phyloP scores from a whole-genome alignment of 2,888 invertebrate genomes.

The Drosophila koepferae region DNA sequence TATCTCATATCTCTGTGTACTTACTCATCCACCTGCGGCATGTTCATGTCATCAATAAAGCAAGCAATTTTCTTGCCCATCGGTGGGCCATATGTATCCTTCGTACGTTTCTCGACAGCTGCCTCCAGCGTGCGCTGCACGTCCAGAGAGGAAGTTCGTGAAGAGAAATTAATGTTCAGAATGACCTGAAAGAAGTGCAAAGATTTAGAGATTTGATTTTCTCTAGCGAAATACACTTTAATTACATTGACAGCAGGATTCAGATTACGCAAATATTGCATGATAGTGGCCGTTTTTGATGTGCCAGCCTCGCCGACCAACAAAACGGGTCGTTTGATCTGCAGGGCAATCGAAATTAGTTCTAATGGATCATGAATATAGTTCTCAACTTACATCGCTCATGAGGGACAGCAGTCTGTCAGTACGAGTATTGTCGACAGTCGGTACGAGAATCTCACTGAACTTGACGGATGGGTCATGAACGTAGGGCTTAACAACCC shows the following conservation, averaged over 20 bases:
- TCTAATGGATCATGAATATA: neutral
- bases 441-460: constrained; percentile 94
- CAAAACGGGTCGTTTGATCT: constrained; percentile 92
- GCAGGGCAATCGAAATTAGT: constrained; percentile 20
- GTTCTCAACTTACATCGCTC: constrained; percentile 87
- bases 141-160: constrained; percentile 95
- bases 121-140: constrained; percentile 95
- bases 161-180: constrained; percentile 95
- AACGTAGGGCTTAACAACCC: constrained; percentile 90
- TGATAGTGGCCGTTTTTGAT: constrained; percentile 95
- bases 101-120: constrained; percentile 94
- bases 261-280: constrained; percentile 91
- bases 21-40: constrained; percentile 90
- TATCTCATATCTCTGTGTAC: constrained; percentile 34
- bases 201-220: neutral
- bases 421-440: constrained; percentile 93
- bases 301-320: constrained; percentile 96
- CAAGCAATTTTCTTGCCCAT: constrained; percentile 94
- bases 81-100: constrained; percentile 95
- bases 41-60: constrained; percentile 97
- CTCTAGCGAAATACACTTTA: constrained; percentile 25
- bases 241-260: constrained; percentile 89
- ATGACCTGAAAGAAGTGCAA: constrained; percentile 87
- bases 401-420: constrained; percentile 92
- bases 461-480: constrained; percentile 90